These are phyloP conservation scores for Synanthedon vespiformis DNA, from an alignment of 2,888 invertebrate genomes.

Conservation along the genomic window DNA sequence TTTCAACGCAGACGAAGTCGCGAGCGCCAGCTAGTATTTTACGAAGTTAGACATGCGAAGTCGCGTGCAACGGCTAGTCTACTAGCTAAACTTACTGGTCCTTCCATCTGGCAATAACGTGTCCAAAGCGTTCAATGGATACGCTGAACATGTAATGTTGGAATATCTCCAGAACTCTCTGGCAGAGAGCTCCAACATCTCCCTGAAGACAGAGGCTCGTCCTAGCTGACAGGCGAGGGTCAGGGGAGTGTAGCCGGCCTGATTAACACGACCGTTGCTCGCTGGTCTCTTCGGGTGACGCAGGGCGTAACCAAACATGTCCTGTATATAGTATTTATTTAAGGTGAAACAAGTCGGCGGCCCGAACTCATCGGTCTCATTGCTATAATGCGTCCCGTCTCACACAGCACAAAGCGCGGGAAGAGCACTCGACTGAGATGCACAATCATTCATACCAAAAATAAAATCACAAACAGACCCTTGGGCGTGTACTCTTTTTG, in stretches of 20 bases:
- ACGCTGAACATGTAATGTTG: conserved; percentile 98
- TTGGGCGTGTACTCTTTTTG: too few relatives aligned
- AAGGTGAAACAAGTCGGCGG: too few relatives aligned
- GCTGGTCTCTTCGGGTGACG: conserved; percentile 95
- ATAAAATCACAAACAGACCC: too few relatives aligned
- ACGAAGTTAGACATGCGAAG: too few relatives aligned
- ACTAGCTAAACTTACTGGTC: conserved; percentile 80
- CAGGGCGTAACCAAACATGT: conserved; percentile 98
- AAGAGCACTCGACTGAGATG: too few relatives aligned
- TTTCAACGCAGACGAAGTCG: too few relatives aligned
- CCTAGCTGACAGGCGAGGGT: conserved; percentile 97
- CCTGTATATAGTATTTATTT: conserved; percentile 74
- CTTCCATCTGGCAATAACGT: conserved; percentile 94
- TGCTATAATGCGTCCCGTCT: too few relatives aligned
- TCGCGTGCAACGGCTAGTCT: too few relatives aligned
- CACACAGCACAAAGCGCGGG: too few relatives aligned
- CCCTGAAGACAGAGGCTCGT: conserved; percentile 94
- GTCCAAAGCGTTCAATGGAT: conserved; percentile 95
- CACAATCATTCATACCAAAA: too few relatives aligned
- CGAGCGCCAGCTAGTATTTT: too few relatives aligned
- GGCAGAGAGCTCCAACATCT: conserved; percentile 96
- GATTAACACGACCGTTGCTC: conserved; percentile 90
- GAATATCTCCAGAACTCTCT: conserved; percentile 99
- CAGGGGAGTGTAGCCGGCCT: conserved; percentile 91
- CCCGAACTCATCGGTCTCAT: too few relatives aligned